Evolutionary conservation across 1,140 invertebrate species (phyloP), one percentile per base, ranked within the genome.

Genomic region (Megalopta genalis): DNA sequence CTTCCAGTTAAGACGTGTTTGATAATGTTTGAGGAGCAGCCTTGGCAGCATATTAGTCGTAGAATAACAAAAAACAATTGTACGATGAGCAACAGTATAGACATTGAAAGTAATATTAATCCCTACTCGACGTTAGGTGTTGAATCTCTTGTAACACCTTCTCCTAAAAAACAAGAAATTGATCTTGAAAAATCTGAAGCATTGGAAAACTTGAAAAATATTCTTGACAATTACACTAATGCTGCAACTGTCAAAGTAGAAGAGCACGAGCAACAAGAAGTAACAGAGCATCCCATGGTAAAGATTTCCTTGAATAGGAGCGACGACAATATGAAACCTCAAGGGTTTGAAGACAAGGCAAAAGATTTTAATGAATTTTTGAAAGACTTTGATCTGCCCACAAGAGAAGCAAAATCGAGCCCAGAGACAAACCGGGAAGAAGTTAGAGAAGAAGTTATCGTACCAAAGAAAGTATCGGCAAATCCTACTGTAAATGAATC

Each of bases 281-380:
- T 85, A 2, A 88, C 86, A 1, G 89, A 91, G 67, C 57, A 82
- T 14, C 69, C 87, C 10, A 60, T 86, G 5, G 59, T 69, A 2
- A 87, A 87, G 54, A 59, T 87, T 21, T 10, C 81, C 0, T 5
- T 89, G 32, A 73, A 85, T 8, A 84, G 69, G 14, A 76, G 83
- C 8, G 63, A 82, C 2, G 37, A 79, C 39, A 66, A 84, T 66
- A 77, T 84, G 12, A 81, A 86, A 25, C 52, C 62, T 10, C 7
- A 39, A 1, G 72, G 46, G n/a, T 92, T 93, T 66, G 64, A 67
- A 8, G 82, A 93, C 42, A 93, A 93, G 39, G 72, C 83, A 8
- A 90, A 87, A 72, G 92, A 92, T 63, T 93, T 92, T 72, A 87
- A 88, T 42, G 90, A 90, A 52, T 93, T 93, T 72, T 75, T 93